Base-by-base conservation (phyloP, 2,888 invertebrate species). In the Machimus rusticus region DNA sequence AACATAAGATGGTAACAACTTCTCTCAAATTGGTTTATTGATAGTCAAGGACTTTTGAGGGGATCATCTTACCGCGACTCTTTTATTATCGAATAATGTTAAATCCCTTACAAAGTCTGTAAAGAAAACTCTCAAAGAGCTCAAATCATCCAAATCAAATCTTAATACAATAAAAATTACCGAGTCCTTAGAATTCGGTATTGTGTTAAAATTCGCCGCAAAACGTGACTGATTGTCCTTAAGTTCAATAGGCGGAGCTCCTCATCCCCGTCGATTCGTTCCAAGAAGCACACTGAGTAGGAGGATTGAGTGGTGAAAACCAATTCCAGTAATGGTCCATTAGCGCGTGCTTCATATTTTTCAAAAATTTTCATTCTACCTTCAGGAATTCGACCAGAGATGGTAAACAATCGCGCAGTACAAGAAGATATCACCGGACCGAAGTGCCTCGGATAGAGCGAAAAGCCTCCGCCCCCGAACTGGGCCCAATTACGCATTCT, bases 251-350 rank as follows among this genome's bases (percentile, higher is more conserved):
- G 6, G 6, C n/a, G n/a, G 19, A n/a, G 51, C n/a, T 51, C n/a
- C 51, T 16, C 51, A 51, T 51, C 51, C 2, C n/a, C 51, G n/a
- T n/a, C n/a, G n/a, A 19, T 51, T n/a, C n/a, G n/a, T 51, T 51
- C 16, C 6, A n/a, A 51, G n/a, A 16, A 51, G 0, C n/a, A 5
- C 6, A n/a, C 51, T 51, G n/a, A 51, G 51, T 51, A 5, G 51
- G 78, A 8, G n/a, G 43, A 78, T 78, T 78, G 37, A 78, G 43
- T 28, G 28, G 28, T 8, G 12, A 23, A 79, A 79, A 46, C 79
- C 28, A 79, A 79, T 79, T 79, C 43, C 28, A 1, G 28, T 79
- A 79, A 79, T 79, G 43, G 79, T 79, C 79, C 79, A 79, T 79
- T 79, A 79, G 51, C 51, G 79, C 51, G 46, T 55, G 51, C 51